Conservation (phyloP, 2,797 vertebrate species). For the Squalus acanthias region DNA sequence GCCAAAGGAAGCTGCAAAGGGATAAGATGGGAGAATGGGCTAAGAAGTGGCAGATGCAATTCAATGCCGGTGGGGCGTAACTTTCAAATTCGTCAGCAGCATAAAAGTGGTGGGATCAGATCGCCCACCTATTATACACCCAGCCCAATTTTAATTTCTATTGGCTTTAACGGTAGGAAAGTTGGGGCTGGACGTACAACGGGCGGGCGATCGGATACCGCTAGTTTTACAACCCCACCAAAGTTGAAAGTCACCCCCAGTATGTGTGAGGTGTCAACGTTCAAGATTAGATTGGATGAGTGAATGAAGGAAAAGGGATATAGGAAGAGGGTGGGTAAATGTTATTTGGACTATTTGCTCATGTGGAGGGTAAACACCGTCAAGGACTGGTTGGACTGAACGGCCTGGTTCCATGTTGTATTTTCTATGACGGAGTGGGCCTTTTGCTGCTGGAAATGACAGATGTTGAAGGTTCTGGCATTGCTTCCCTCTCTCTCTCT, state of each 20-base stretch:
- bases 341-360: too few species aligned
- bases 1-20: background rate
- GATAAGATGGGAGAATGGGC: background rate
- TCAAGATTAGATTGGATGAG: background rate
- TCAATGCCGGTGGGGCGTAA: too few species aligned
- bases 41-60: too few species aligned
- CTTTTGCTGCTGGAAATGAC: too few species aligned
- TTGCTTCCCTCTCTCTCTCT: background rate
- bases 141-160: background rate
- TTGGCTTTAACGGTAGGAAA: background rate
- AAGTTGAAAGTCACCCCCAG: background rate
- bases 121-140: too few species aligned
- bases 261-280: background rate
- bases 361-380: too few species aligned
- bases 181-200: background rate
- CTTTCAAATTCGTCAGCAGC: background rate
- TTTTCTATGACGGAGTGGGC: too few species aligned
- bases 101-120: too few species aligned
- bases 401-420: too few species aligned
- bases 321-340: too few species aligned
- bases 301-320: background rate
- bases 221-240: background rate
- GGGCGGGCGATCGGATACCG: too few species aligned
- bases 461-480: background rate
- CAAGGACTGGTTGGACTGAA: too few species aligned